phyloP scores from a whole-genome alignment of 1,140 invertebrate genomes.

The Fragariocoptes setiger region DNA sequence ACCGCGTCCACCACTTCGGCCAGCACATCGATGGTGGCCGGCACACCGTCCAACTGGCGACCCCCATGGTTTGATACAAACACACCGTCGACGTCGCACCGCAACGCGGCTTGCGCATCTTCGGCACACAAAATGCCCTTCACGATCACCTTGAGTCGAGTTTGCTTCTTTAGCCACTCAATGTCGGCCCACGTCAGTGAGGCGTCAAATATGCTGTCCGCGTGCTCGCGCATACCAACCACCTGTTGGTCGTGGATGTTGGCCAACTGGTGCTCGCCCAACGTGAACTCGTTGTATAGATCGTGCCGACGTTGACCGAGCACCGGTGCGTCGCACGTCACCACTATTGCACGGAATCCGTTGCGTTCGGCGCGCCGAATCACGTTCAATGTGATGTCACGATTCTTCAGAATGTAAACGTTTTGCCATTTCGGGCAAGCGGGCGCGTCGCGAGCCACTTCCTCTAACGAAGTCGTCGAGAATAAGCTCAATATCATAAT shows the following conservation, averaged over 20 bases:
- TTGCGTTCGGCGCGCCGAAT: constrained; percentile 14
- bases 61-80: constrained; percentile 70
- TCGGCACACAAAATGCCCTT: constrained; percentile 60
- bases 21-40: constrained; percentile 49
- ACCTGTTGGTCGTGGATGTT: neutral
- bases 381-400: constrained; percentile 13
- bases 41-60: constrained; percentile 48
- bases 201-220: constrained; percentile 34
- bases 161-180: constrained; percentile 34
- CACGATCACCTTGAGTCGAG: constrained; percentile 41
- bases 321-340: constrained; percentile 17
- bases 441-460: constrained; percentile 39
- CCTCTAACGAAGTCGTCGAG: constrained; percentile 51
- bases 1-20: constrained; percentile 45
- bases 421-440: constrained; percentile 51
- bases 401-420: constrained; percentile 50
- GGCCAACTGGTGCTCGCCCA: neutral
- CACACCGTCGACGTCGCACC: constrained; percentile 39
- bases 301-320: neutral
- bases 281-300: neutral
- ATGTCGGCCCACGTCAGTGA: constrained; percentile 47
- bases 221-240: constrained; percentile 19
- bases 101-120: constrained; percentile 38
- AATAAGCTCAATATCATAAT: constrained; percentile 53
- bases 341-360: constrained; percentile 17